These are phyloP conservation scores for Mizuhopecten yessoensis DNA, from an alignment of 1,140 invertebrate genomes.

Conservation along the genomic window DNA sequence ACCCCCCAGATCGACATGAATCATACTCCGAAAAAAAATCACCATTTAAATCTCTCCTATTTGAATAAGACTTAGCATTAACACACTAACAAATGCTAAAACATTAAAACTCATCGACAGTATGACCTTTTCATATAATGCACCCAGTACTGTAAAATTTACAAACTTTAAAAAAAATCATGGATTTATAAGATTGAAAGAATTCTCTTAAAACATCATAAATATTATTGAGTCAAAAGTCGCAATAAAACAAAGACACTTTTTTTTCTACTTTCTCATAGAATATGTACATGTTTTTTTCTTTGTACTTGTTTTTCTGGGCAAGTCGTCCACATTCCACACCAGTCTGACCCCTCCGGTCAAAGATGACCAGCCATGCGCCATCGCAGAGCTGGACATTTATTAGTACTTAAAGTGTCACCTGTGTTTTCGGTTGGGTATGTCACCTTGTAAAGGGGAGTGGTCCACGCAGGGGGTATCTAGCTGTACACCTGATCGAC, in stretches of 20 bases:
- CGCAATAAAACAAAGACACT: not conserved
- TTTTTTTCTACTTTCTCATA: not conserved
- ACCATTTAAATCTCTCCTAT: too few relatives aligned
- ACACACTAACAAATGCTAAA: too few relatives aligned
- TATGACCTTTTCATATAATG: too few relatives aligned
- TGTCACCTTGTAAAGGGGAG: not conserved
- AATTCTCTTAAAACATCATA: too few relatives aligned
- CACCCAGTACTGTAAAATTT: too few relatives aligned
- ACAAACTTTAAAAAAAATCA: too few relatives aligned
- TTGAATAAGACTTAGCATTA: too few relatives aligned
- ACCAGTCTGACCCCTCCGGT: not conserved
- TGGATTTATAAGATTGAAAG: too few relatives aligned
- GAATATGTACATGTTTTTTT: not conserved
- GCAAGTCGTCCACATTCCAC: not conserved
- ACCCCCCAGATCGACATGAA: too few relatives aligned
- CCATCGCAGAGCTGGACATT: not conserved
- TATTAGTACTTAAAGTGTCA: not conserved
- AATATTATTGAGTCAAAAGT: not conserved
- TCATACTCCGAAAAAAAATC: too few relatives aligned
- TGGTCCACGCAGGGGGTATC: not conserved
- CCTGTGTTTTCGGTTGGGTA: not conserved
- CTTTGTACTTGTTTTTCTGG: too few relatives aligned
- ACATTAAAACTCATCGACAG: too few relatives aligned
- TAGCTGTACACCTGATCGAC: not conserved
- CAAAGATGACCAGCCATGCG: not conserved